Evolutionary conservation across 35 echinoderm and acorn worm genomes (phyloP).

Genomic region (Heliocidaris tuberculata): DNA sequence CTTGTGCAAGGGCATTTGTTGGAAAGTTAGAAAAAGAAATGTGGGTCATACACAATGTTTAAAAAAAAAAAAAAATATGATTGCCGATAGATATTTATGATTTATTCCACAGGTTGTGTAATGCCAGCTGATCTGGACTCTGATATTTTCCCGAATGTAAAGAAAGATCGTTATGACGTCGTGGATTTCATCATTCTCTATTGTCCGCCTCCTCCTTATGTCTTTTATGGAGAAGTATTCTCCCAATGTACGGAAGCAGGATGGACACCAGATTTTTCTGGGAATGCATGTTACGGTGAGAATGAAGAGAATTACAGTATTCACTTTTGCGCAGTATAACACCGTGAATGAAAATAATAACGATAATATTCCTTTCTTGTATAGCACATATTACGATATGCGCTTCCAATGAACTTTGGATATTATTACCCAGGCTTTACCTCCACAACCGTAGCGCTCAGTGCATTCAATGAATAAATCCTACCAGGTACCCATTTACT

Average conservation of each 20-base stretch:
- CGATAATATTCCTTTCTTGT: neutral
- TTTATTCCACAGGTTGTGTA: neutral
- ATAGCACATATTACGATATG: neutral
- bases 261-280: conserved; percentile 7
- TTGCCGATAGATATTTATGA: too few species aligned
- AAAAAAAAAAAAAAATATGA: too few species aligned
- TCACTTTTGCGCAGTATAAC: neutral
- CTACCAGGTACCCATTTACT: neutral
- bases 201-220: conserved; percentile 14
- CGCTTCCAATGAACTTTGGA: neutral
- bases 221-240: neutral
- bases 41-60: too few species aligned
- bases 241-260: neutral
- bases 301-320: neutral
- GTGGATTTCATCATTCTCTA: neutral
- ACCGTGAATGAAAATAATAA: neutral
- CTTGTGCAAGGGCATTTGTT: too few species aligned
- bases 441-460: neutral
- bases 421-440: neutral
- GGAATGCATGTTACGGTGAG: neutral
- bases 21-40: too few species aligned
- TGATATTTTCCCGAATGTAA: neutral
- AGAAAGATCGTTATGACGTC: neutral
- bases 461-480: neutral
- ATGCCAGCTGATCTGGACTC: neutral